These are phyloP conservation scores for Mionectes olivaceus DNA, from an alignment of 2,797 vertebrate genomes.

Conservation along the genomic window DNA sequence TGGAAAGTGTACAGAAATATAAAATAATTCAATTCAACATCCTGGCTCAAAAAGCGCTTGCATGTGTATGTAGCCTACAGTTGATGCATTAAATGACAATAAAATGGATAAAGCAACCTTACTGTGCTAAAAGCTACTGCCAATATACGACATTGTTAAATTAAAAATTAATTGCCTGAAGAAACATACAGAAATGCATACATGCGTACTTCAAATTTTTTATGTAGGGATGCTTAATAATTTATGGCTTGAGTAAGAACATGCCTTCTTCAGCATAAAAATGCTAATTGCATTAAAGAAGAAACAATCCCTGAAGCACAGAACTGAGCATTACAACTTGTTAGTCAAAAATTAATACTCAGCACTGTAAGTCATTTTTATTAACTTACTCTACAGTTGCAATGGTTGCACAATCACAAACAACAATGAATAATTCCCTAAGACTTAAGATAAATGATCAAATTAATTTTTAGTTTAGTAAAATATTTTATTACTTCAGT, in stretches of 20 bases:
- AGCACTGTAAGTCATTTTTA: constrained; percentile 43
- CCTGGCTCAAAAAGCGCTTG: neutral
- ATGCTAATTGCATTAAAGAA: constrained; percentile 53
- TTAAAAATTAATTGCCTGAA: constrained; percentile 66
- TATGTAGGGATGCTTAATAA: constrained; percentile 47
- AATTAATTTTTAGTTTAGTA: neutral
- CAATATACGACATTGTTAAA: constrained; percentile 41
- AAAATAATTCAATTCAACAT: constrained; percentile 27
- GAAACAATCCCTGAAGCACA: constrained; percentile 36
- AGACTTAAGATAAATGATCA: neutral
- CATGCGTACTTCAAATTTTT: neutral
- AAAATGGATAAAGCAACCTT: constrained; percentile 10
- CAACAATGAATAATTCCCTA: neutral
- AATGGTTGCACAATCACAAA: neutral
- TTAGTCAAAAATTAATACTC: constrained; percentile 50
- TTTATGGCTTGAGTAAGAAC: constrained; percentile 41
- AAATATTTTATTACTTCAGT: neutral
- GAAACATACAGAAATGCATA: constrained; percentile 31
- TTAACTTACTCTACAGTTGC: constrained; percentile 27
- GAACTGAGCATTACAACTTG: neutral
- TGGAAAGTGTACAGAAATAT: constrained; percentile 39
- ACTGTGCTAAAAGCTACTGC: constrained; percentile 18
- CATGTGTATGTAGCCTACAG: neutral
- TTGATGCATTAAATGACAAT: constrained; percentile 13
- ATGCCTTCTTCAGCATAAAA: constrained; percentile 62